Evolutionary conservation across 1,140 invertebrate genomes (phyloP), one percentile per base, ranked within the genome.

Genomic region (Pseudomyrmex sp.): DNA sequence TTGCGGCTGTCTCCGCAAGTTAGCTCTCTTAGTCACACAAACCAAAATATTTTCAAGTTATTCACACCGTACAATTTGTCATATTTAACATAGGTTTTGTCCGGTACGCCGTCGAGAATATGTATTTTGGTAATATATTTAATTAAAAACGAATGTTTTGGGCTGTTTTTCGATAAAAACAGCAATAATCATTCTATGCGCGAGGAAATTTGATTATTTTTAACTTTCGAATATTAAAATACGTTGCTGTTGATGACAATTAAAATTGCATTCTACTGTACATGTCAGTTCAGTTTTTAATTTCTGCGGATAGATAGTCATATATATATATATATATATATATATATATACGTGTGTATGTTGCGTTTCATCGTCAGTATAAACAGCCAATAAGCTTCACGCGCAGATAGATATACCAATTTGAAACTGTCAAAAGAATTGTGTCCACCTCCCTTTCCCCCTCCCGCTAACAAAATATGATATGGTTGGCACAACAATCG

Each of bases 201-300:
- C 20, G 18, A 23, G 63, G 58, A 79, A 35, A 58, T 79, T 65
- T 12, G 52, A 58, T 70, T 52, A 70, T 65, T 70, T 79, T 79
- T 79, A 70, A 70, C 65, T 26, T 48, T 58, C 58, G 74, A n/a
- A 66, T 76, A 76, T 52, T 20, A 52, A 79, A 79, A 79, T 79
- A 35, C 26, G n/a, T 69, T 61, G 65, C 65, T 79, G 75, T 20
- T 69, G 52, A 79, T 79, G 65, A 79, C 76, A 79, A 79, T 79
- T 69, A 79, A 79, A 79, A 79, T 70, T 65, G 76, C 65, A 65
- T 79, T 69, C 52, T 61, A 79, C 65, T 48, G 65, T 69, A 58
- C 35, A 48, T 52, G 76, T 79, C 76, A 79, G 65, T 79, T 79
- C 76, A 79, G 65, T 79, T 79, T 79, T 79, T 79, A 69, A 79